Evolutionary conservation across 1,140 invertebrate species (phyloP).

Genomic region (Mactra quadrangularis): DNA sequence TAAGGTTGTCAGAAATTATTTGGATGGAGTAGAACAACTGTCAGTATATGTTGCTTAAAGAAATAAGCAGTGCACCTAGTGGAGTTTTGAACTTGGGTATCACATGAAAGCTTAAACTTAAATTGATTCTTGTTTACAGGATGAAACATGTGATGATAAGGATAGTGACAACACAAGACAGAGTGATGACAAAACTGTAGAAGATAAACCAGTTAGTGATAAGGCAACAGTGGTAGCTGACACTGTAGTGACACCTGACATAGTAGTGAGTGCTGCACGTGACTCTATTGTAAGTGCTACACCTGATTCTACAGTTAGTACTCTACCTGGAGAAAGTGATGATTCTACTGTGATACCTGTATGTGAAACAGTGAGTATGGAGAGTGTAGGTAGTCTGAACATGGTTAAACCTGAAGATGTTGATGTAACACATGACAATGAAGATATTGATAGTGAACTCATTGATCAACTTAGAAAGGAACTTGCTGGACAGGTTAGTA

Average conservation of each 20-base stretch:
- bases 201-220: not conserved
- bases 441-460: not conserved
- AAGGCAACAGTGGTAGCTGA: not conserved
- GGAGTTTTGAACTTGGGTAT: too few relatives aligned
- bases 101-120: too few relatives aligned
- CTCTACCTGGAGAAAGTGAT: too few relatives aligned
- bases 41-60: too few relatives aligned
- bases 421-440: not conserved
- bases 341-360: too few relatives aligned
- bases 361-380: too few relatives aligned
- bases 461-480: constrained; percentile 31
- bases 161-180: constrained; percentile 33
- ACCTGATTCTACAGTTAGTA: not conserved
- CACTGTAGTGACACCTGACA: not conserved
- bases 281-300: not conserved
- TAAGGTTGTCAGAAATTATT: too few relatives aligned
- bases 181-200: constrained; percentile 2
- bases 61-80: too few relatives aligned
- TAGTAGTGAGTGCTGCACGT: too few relatives aligned
- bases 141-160: constrained; percentile 46
- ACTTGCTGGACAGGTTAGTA: constrained; percentile 17
- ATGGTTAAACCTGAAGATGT: not conserved
- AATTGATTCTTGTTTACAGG: too few relatives aligned
- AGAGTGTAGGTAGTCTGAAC: too few relatives aligned
- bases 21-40: too few relatives aligned